These are phyloP conservation scores for Schizaphis graminum DNA, from an alignment of 2,888 invertebrate genomes.

Conservation along the genomic window DNA sequence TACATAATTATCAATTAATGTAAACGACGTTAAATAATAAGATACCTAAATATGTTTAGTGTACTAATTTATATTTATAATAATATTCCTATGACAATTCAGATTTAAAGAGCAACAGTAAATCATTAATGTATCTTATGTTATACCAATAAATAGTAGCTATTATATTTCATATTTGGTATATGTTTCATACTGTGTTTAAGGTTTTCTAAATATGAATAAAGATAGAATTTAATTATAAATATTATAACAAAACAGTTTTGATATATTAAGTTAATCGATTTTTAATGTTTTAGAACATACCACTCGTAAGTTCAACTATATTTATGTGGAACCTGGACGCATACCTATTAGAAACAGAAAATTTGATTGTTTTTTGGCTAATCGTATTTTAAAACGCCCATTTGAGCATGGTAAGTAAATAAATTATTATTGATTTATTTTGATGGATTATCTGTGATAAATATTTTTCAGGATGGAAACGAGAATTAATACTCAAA, in stretches of 20 bases:
- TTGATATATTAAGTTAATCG: not conserved
- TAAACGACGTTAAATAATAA: too few relatives aligned
- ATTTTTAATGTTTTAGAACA: slow-evolving; percentile 40
- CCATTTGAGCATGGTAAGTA: slow-evolving; percentile 57
- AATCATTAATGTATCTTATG: not conserved
- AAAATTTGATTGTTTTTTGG: too few relatives aligned
- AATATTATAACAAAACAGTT: not conserved
- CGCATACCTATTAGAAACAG: not conserved
- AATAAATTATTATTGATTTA: slow-evolving; percentile 9
- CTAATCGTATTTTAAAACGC: too few relatives aligned
- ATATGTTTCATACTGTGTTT: not conserved
- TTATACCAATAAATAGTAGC: not conserved
- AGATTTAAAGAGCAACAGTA: not conserved
- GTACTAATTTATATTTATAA: not conserved
- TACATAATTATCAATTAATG: not conserved
- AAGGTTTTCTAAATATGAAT: not conserved
- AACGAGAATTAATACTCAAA: slow-evolving; percentile 82
- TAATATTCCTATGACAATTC: not conserved
- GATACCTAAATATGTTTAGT: not conserved
- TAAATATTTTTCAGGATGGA: slow-evolving; percentile 76
- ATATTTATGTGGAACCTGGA: too few relatives aligned
- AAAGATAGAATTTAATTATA: not conserved
- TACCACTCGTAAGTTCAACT: slow-evolving; percentile 39
- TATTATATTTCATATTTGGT: not conserved
- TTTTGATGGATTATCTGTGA: too few relatives aligned